These are phyloP conservation scores for Laticauda colubrina DNA, from an alignment of 2,113 vertebrate genomes.

Conservation along the genomic window DNA sequence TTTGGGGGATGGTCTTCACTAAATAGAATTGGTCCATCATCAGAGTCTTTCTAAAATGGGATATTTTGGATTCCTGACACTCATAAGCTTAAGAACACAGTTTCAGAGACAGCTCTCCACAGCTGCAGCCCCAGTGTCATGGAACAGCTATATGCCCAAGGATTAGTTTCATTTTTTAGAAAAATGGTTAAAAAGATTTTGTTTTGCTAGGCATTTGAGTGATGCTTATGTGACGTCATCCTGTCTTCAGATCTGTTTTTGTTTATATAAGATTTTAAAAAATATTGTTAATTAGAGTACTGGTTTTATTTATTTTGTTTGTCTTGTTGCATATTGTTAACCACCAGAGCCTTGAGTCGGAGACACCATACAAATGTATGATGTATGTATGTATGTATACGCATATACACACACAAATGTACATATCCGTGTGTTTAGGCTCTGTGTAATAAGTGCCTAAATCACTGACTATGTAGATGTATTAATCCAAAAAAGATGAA, in stretches of 20 bases:
- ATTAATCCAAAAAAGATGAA: not conserved
- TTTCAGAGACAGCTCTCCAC: not conserved
- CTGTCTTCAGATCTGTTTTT: not conserved
- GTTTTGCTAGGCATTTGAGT: not conserved
- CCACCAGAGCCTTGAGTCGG: not conserved
- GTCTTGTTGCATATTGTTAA: not conserved
- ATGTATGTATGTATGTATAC: too few species aligned
- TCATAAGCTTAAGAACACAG: not conserved
- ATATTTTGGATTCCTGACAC: not conserved
- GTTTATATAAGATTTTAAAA: not conserved
- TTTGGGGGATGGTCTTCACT: not conserved
- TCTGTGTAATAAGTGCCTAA: not conserved
- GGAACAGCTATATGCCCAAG: not conserved
- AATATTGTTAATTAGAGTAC: not conserved
- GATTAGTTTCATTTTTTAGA: not conserved
- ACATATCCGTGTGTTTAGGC: not conserved
- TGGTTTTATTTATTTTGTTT: not conserved
- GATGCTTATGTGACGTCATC: not conserved
- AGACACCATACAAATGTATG: not conserved
- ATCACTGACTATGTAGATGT: not conserved
- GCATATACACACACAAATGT: not conserved
- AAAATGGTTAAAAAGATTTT: not conserved
- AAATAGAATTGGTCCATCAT: not conserved
- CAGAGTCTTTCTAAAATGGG: not conserved
- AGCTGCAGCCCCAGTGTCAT: not conserved